phyloP scores from a whole-genome alignment of 2,797 vertebrate genomes.

The Thalassophryne amazonica region DNA sequence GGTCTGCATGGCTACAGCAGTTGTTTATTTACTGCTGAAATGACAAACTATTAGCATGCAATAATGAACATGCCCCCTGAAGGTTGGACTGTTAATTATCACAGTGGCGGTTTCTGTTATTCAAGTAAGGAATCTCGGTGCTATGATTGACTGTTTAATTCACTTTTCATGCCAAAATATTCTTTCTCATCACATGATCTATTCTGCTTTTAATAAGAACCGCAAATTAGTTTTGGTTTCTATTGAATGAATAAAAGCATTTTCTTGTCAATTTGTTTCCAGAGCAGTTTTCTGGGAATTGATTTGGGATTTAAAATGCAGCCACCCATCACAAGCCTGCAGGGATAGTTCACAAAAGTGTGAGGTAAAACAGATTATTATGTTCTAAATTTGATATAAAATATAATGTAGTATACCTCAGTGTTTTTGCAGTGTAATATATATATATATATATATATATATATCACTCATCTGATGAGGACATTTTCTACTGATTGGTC shows the following conservation, averaged over 20 bases:
- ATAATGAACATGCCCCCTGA: conserved; percentile 37
- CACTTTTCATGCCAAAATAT: conserved; percentile 28
- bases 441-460: no score
- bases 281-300: conserved; percentile 17
- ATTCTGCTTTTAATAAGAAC: conserved; percentile 38
- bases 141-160: conserved; percentile 41
- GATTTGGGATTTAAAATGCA: conserved; percentile 4
- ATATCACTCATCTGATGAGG: no score
- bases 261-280: conserved; percentile 31
- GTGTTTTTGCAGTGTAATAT: no score
- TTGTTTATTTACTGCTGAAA: conserved; percentile 13
- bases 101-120: conserved; percentile 38
- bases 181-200: conserved; percentile 30
- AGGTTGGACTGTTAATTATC: conserved; percentile 40
- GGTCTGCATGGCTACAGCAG: conserved; percentile 25
- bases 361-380: no score
- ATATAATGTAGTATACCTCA: no score
- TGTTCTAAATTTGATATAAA: no score
- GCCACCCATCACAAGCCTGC: conserved; percentile 6
- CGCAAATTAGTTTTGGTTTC: conserved; percentile 61
- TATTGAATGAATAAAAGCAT: conserved; percentile 39
- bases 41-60: neutral
- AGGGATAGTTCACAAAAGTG: no score
- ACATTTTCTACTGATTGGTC: no score
- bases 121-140: conserved; percentile 24